Conservation (phyloP, 2,888 invertebrate genomes). For the Tupiocoris notatus region DNA sequence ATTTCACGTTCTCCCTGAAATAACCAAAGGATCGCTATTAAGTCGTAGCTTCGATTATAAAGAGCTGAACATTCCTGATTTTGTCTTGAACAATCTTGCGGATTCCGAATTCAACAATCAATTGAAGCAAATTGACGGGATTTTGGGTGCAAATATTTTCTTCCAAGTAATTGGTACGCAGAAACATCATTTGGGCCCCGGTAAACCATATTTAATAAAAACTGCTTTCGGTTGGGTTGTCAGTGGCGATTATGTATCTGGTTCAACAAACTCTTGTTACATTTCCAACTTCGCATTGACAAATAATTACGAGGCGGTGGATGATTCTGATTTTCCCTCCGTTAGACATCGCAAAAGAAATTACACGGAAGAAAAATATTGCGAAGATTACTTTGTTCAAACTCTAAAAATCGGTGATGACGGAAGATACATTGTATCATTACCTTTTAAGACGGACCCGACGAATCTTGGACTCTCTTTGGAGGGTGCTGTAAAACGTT, state of each 20-base stretch:
- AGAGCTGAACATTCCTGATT: not conserved
- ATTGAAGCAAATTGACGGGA: not conserved
- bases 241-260: not conserved
- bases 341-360: not conserved
- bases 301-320: too few species aligned
- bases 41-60: not conserved
- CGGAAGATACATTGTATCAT: not conserved
- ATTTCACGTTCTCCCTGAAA: not conserved
- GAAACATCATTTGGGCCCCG: not conserved
- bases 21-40: not conserved
- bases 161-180: not conserved
- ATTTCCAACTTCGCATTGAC: not conserved
- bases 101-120: not conserved
- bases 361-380: not conserved
- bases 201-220: not conserved
- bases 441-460: constrained; percentile 38
- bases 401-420: not conserved
- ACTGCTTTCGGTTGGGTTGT: not conserved
- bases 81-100: not conserved
- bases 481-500: constrained; percentile 29
- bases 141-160: not conserved
- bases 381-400: not conserved
- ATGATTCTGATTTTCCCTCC: not conserved
- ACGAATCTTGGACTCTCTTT: constrained; percentile 31
- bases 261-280: not conserved